Base-by-base conservation (phyloP, 2,113 vertebrate genomes). In the Mungos mungo region DNA sequence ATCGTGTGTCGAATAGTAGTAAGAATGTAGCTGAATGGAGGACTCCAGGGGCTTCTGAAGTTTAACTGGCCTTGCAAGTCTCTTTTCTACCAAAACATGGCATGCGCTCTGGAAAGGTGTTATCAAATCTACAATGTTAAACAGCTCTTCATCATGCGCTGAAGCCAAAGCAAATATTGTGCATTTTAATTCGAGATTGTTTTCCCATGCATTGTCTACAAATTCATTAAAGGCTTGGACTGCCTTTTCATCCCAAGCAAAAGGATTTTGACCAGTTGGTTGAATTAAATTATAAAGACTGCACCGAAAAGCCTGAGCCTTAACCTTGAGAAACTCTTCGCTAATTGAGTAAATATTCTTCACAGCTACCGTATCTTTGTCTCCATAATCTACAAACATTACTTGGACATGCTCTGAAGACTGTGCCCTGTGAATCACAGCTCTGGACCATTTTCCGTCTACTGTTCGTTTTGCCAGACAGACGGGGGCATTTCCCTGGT, bases 81-180 rank as follows among this genome's bases (percentile, higher is more conserved):
- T 98, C 60, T 97, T 98, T 83, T 98, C 98, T 0, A 98, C 98
- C 97, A 99, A 98, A 92, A 98, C 99, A 54, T 97, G 98, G 95
- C 99, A 99, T 52, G 99, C 97, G 23, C 99, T 99, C 97, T 99
- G 98, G 97, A 99, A 99, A 11, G 99, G 99, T 18, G 99, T 99
- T 96, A 99, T 98, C 88, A 99, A 98, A 96, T 99, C 99, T 27
- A 99, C 99, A 52, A 99, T 97, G 82, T 99, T 99, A 98, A 99
- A 99, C 3, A 99, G 88, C 7, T 99, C 98, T 88, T 98, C 99
- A 31, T 99, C 98, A 6, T 99, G 98, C n/a, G 98, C 93, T 0
- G 98, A 99, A 93, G 99, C 99, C 74, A 99, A 97, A 4, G 99
- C 99, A 99, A 99, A 99, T 93, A 99, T 90, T 0, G 99, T 99